Evolutionary conservation across 2,797 vertebrate genomes (phyloP).

Genomic region (Lophius americanus): DNA sequence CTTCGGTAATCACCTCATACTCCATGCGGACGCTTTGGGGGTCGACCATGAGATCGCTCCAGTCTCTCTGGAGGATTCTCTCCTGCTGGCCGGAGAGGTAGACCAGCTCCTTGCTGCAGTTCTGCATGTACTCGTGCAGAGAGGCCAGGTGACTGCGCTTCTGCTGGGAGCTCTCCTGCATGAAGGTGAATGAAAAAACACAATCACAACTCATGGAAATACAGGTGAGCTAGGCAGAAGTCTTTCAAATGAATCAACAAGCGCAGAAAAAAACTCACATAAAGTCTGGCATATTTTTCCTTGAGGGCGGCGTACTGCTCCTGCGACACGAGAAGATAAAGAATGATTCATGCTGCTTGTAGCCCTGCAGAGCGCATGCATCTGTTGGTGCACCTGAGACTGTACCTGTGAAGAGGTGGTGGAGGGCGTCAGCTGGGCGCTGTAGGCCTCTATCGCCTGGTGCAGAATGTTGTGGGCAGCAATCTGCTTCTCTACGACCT

Average conservation of each 20-base stretch:
- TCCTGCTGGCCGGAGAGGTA: conserved; percentile 88
- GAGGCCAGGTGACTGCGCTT: conserved; percentile 83
- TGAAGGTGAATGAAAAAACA: neutral
- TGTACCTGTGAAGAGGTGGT: conserved; percentile 56
- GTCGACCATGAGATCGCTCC: conserved; percentile 91
- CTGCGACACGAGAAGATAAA: conserved; percentile 46
- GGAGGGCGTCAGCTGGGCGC: conserved; percentile 78
- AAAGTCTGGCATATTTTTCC: conserved; percentile 84
- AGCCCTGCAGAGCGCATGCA: neutral
- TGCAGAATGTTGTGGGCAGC: conserved; percentile 93
- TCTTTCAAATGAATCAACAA: neutral
- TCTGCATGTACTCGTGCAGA: conserved; percentile 91
- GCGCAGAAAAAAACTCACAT: conserved; percentile 79
- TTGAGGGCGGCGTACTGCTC: conserved; percentile 81
- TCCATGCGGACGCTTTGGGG: conserved; percentile 79
- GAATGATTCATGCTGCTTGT: neutral
- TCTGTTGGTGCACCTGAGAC: neutral
- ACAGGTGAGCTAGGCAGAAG: neutral
- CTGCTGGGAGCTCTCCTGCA: conserved; percentile 85
- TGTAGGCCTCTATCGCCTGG: conserved; percentile 90
- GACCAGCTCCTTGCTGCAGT: conserved; percentile 88
- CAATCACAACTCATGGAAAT: too few relatives aligned
- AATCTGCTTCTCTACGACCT: conserved; percentile 91
- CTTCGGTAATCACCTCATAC: conserved; percentile 83
- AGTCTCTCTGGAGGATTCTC: conserved; percentile 89